Evolutionary conservation across 2,888 invertebrate genomes (phyloP).

Genomic region (Phymatocera aterrima): DNA sequence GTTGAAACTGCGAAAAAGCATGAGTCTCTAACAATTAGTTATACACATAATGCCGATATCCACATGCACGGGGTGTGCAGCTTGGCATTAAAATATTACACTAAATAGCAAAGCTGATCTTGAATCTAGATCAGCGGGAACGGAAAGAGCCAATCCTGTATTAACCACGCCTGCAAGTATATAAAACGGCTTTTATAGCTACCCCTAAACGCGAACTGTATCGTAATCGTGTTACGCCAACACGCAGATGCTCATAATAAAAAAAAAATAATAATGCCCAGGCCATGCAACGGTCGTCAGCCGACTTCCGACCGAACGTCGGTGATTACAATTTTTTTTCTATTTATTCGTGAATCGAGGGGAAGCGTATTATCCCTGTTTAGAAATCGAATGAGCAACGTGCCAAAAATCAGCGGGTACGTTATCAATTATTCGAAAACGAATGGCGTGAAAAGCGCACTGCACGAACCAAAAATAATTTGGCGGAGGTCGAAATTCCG

Average conservation of each 20-base stretch:
- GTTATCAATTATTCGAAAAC: no score
- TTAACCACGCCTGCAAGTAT: constrained; percentile 29
- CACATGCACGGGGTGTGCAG: background rate
- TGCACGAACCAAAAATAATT: no score
- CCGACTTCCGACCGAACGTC: no score
- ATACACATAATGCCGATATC: background rate
- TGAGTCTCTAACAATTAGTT: no score
- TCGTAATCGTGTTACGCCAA: background rate
- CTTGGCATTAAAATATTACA: constrained; percentile 29
- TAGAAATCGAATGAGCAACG: no score
- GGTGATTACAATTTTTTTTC: no score
- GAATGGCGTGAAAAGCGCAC: no score
- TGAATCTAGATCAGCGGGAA: constrained; percentile 24
- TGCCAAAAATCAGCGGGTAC: no score
- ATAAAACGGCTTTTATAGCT: background rate
- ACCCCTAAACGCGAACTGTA: constrained; percentile 2
- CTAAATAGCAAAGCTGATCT: constrained; percentile 20
- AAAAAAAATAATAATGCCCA: background rate
- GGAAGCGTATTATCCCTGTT: no score
- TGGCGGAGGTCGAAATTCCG: no score
- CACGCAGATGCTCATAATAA: background rate
- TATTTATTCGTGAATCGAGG: no score
- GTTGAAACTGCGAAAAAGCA: background rate
- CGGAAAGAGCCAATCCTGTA: constrained; percentile 23
- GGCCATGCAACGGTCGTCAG: no score